Evolutionary conservation across 2,113 vertebrate genomes (phyloP).

Genomic region (Fregata magnificens): DNA sequence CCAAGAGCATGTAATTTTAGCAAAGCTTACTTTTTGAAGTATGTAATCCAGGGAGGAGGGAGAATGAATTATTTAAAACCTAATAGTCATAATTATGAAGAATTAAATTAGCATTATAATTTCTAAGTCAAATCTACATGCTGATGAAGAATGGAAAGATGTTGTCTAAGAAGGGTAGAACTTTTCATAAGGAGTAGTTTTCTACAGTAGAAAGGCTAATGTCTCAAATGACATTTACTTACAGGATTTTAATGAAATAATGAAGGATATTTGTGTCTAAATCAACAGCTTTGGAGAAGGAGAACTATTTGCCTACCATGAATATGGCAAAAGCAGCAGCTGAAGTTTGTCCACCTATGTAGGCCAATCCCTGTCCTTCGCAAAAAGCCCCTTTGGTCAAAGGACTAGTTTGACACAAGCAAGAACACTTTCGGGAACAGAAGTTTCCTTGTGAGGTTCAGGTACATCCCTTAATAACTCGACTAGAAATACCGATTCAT

Average conservation of each 20-base stretch:
- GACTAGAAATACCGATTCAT: background rate
- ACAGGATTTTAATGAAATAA: background rate
- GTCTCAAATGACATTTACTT: background rate
- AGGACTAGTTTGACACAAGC: background rate
- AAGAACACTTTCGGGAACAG: background rate
- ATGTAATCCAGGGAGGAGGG: background rate
- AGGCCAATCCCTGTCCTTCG: background rate
- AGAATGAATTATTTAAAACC: conserved; percentile 57
- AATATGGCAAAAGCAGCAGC: background rate
- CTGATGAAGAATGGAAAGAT: conserved; percentile 2
- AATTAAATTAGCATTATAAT: conserved; percentile 37
- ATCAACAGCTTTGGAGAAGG: background rate
- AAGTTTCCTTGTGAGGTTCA: conserved; percentile 7
- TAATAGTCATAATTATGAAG: conserved; percentile 50
- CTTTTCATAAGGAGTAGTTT: background rate
- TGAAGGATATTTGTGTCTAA: background rate
- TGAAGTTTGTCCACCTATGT: background rate
- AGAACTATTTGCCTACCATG: background rate
- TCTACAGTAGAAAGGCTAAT: background rate
- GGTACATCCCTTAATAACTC: background rate
- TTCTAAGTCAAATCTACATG: conserved; percentile 32
- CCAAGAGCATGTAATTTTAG: conserved; percentile 45
- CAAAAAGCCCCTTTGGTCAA: background rate
- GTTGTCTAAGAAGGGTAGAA: background rate
- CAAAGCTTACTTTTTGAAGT: conserved; percentile 50